Percentiles rank a stretch among this genome's conserved stretches.
phyloP scores from a whole-genome alignment of 30 jellyfish, hydroid and myxozoan species.

The Cassiopea andromeda region DNA sequence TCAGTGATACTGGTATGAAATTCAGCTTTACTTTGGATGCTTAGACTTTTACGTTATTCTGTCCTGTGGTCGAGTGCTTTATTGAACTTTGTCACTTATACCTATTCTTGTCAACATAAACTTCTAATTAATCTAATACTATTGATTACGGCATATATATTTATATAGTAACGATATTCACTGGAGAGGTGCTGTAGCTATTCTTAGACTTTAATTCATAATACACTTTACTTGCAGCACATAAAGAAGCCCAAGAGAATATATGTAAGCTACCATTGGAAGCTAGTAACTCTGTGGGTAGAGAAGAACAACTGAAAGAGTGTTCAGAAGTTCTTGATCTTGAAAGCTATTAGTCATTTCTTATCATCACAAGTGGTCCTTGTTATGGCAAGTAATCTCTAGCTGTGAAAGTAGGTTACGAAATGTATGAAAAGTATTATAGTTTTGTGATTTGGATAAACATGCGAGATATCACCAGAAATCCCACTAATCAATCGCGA shows the following conservation, averaged over 20 bases:
- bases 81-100: no score
- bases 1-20: no score
- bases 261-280: neutral
- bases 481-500: neutral
- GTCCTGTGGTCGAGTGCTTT: no score
- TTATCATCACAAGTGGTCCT: conserved; percentile 33
- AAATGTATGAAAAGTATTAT: neutral
- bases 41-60: no score
- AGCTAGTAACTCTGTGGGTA: neutral
- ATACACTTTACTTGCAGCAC: conserved; percentile 1
- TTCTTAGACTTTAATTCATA: no score
- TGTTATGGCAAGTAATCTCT: conserved; percentile 33
- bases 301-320: neutral
- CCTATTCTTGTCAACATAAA: no score
- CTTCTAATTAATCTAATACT: no score
- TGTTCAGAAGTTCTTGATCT: neutral
- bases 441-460: conserved; percentile 17
- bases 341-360: neutral
- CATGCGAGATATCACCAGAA: conserved; percentile 11
- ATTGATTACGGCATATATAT: no score
- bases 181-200: no score
- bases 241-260: conserved; percentile 13
- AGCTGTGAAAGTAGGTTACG: conserved; percentile 8
- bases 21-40: no score
- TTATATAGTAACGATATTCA: no score